Evolutionary conservation across 2,888 invertebrate species (phyloP), one percentile per base, ranked within the genome.

Genomic region (Agrypnus murinus): DNA sequence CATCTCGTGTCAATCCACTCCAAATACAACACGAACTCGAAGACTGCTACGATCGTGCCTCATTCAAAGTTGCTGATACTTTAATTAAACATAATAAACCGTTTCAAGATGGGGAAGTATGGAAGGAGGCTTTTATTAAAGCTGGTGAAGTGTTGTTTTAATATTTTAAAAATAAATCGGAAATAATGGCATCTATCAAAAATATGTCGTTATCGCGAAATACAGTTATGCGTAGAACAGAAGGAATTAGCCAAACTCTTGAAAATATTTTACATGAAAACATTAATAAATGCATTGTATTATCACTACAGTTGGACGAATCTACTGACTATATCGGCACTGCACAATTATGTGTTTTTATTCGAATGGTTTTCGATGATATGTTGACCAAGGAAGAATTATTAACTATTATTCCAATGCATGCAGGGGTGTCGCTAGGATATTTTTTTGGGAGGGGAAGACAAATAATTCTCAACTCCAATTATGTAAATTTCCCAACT

Each of bases 131-230:
- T 53, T 59, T 73, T 17, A 50, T 75, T 50, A 46, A 50, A 70
- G 70, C 71, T 63, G 75, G 68, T 55, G 72, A 77, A 14, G 10
- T 59, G 31, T 40, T 77, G 12, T 77, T 77, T 68, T 43, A 55
- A 15, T 64, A 66, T 40, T 77, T 75, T 72, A 71, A 65, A 63
- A 77, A 77, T 43, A 77, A 77, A 75, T 62, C 53, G 31, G 77
- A 79, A 72, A 78, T 79, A 65, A 63, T 78, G 38, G 74, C 76
- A 70, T 76, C 76, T 46, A 79, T 78, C 67, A 72, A 79, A 59
- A 68, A 69, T 46, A 64, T 78, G 31, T 78, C 78, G 73, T 76
- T 78, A 66, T 78, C 79, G 72, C 63, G 53, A 25, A 53, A 45
- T 46, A 75, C 73, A 62, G 74, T 77, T 43, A 76, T 75, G 36